Percentiles rank a stretch among this genome's conserved stretches.
phyloP scores from a whole-genome alignment of 2,113 vertebrate genomes.

The Hyperopisus bebe region DNA sequence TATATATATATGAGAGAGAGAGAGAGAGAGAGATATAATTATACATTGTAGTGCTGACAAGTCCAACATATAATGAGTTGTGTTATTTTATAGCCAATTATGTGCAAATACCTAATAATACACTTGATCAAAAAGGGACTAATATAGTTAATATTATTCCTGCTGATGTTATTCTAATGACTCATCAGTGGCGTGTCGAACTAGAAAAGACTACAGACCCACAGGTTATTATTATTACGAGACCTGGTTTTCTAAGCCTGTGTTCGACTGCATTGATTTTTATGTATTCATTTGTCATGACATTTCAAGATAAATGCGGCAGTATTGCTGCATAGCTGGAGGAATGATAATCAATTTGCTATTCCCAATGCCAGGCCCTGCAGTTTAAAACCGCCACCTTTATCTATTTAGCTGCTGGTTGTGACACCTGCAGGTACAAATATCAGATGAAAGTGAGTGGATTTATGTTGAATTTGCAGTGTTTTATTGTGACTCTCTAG shows the following conservation, averaged over 20 bases:
- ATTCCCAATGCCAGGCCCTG: background rate
- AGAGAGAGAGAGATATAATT: too few species aligned
- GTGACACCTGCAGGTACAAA: background rate
- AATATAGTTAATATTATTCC: background rate
- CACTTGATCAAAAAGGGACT: background rate
- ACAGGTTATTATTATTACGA: background rate
- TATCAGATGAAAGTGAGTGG: background rate
- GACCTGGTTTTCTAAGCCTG: background rate
- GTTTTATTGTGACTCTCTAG: background rate
- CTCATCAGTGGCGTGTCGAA: background rate
- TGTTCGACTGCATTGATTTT: background rate
- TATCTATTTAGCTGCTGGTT: background rate
- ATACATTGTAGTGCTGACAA: background rate
- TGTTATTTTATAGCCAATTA: background rate
- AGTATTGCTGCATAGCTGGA: background rate
- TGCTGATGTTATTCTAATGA: background rate
- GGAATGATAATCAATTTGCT: conserved; percentile 7
- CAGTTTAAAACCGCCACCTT: background rate
- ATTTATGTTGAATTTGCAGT: background rate
- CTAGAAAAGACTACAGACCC: background rate
- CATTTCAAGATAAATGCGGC: background rate
- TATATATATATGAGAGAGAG: too few species aligned
- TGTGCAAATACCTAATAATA: background rate
- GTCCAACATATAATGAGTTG: background rate
- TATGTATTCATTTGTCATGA: conserved; percentile 5